Evolutionary conservation across 2,888 invertebrate genomes (phyloP).

Genomic region (Aelia acuminata): DNA sequence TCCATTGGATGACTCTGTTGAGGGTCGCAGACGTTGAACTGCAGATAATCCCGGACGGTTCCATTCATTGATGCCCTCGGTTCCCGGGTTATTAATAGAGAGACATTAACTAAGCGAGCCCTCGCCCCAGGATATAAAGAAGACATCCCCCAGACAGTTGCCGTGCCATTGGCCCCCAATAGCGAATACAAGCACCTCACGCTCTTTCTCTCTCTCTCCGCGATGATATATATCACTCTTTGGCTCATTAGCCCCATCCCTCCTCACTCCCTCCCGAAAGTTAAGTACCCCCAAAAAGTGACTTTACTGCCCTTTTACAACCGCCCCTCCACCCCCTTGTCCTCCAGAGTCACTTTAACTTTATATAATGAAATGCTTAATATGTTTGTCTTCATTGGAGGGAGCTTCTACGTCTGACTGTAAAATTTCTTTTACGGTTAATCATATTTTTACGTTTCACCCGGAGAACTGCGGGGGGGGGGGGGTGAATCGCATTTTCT

Average conservation of each 20-base stretch:
- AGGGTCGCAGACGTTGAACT: background rate
- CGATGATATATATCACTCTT: conserved; percentile 41
- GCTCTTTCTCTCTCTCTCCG: background rate
- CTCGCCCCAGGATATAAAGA: conserved; percentile 27
- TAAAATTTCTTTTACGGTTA: conserved; percentile 26
- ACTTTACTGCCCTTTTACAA: conserved; percentile 36
- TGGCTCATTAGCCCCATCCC: conserved; percentile 39
- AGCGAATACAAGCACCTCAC: conserved; percentile 7
- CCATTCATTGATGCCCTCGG: background rate
- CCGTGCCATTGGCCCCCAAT: conserved; percentile 38
- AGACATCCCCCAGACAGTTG: conserved; percentile 3
- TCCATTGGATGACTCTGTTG: background rate
- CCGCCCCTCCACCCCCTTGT: background rate
- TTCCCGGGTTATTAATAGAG: background rate
- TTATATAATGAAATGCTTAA: conserved; percentile 46
- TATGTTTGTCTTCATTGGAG: conserved; percentile 12
- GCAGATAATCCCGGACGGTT: background rate
- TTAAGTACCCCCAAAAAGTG: conserved; percentile 40
- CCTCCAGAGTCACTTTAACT: conserved; percentile 14
- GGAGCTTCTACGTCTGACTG: background rate
- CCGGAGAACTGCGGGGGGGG: background rate
- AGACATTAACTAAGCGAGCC: conserved; percentile 2
- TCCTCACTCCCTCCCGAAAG: conserved; percentile 37
- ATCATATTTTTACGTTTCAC: conserved; percentile 35
- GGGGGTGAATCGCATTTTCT: background rate